Conservation (phyloP, 2,888 invertebrate species). For the Trissonchulus latispiculum region DNA sequence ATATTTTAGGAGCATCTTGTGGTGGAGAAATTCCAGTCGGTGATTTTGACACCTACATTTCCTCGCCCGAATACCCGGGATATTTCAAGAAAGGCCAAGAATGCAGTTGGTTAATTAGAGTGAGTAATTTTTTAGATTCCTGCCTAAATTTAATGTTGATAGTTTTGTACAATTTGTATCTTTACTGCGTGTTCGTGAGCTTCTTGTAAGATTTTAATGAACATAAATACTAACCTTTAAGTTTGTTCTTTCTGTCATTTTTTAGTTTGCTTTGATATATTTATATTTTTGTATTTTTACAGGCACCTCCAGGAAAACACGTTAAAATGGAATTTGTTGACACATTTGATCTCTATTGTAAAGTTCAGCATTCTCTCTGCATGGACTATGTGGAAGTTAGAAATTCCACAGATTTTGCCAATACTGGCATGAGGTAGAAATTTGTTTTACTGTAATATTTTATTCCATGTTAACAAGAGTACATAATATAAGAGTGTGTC, state of each 20-base stretch:
- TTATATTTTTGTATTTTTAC: conserved; percentile 9
- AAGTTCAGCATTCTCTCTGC: conserved; percentile 42
- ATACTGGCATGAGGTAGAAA: conserved; percentile 43
- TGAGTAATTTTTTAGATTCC: too few species aligned
- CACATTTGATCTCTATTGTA: conserved; percentile 44
- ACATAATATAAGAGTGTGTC: too few species aligned
- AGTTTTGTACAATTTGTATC: too few species aligned
- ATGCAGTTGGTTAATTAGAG: conserved; percentile 40
- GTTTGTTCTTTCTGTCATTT: too few species aligned
- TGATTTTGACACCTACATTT: conserved; percentile 26
- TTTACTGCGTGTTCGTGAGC: too few species aligned
- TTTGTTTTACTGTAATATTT: not conserved
- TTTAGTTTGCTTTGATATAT: not conserved
- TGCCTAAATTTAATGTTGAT: too few species aligned
- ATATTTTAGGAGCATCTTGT: conserved; percentile 35
- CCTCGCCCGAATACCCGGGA: conserved; percentile 39
- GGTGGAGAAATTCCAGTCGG: conserved; percentile 36
- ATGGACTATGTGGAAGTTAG: conserved; percentile 44
- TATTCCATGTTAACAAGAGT: too few species aligned
- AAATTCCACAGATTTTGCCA: conserved; percentile 43
- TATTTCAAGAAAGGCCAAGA: conserved; percentile 42
- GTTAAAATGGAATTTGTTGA: conserved; percentile 42
- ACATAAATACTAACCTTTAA: too few species aligned
- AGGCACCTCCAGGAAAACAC: conserved; percentile 38
- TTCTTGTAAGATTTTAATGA: too few species aligned